phyloP scores from a whole-genome alignment of 2,888 invertebrate genomes.

The Pristionchus exspectatus region DNA sequence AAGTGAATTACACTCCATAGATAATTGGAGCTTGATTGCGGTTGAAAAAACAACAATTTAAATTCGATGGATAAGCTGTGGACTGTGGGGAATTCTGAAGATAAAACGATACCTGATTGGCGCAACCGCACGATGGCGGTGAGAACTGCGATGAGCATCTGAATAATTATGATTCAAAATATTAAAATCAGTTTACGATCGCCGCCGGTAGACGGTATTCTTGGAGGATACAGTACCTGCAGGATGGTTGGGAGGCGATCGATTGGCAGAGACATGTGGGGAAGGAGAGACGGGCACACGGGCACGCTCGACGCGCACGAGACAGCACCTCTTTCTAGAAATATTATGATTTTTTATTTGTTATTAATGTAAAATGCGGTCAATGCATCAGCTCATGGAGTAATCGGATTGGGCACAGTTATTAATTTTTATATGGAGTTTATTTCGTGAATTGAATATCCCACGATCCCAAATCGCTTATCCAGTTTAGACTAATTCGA shows the following conservation, averaged over 20 bases:
- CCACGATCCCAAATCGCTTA: no score
- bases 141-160: constrained; percentile 29
- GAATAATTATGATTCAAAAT: background rate
- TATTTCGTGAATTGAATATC: no score
- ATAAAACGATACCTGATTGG: background rate
- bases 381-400: no score
- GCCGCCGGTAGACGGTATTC: background rate
- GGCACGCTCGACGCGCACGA: constrained; percentile 42
- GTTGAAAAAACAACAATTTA: no score
- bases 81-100: no score
- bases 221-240: background rate
- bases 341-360: background rate
- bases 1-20: background rate
- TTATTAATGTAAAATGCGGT: no score
- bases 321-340: constrained; percentile 32
- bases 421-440: no score
- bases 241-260: constrained; percentile 28
- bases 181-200: background rate
- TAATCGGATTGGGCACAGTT: no score
- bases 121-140: constrained; percentile 33
- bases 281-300: constrained; percentile 42
- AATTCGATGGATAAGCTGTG: no score
- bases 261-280: constrained; percentile 54
- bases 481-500: no score
- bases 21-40: background rate